Percentiles rank a stretch among this genome's conserved stretches.
These are phyloP conservation scores for Penaeus vannamei DNA, from an alignment of 1,140 invertebrate genomes.

Conservation along the genomic window DNA sequence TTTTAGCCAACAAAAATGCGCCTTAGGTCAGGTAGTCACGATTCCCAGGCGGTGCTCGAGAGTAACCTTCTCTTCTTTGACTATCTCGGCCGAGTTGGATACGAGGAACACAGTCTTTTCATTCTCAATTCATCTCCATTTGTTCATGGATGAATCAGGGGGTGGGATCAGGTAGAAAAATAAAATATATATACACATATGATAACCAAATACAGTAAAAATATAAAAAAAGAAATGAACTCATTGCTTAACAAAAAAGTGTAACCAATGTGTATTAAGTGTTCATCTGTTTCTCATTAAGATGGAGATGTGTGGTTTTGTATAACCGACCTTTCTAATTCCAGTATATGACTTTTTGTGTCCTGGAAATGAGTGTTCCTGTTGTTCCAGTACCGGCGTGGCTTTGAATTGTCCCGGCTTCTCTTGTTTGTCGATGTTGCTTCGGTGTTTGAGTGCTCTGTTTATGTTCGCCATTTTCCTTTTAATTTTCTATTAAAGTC, in stretches of 20 bases:
- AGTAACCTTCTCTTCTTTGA: conserved; percentile 47
- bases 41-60: conserved; percentile 55
- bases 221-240: not conserved
- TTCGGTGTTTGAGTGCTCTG: conserved; percentile 55
- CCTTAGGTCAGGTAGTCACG: conserved; percentile 8
- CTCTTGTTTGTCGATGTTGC: conserved; percentile 60
- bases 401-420: conserved; percentile 46
- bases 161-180: no score
- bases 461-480: not conserved
- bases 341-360: no score
- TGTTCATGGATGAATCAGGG: no score
- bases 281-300: conserved; percentile 2
- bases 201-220: not conserved
- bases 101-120: conserved; percentile 3
- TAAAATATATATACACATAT: no score
- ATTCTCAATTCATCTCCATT: conserved; percentile 14
- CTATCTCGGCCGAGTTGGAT: conserved; percentile 49
- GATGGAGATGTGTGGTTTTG: conserved; percentile 8
- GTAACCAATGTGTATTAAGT: not conserved
- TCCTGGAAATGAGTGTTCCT: not conserved
- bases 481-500: no score
- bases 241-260: conserved; percentile 7
- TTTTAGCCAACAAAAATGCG: not conserved
- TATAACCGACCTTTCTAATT: no score
- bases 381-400: conserved; percentile 41